Percentiles rank a stretch among this genome's conserved stretches.
Evolutionary conservation across 2,888 invertebrate genomes (phyloP).

Genomic region (Metallyticus violacea): DNA sequence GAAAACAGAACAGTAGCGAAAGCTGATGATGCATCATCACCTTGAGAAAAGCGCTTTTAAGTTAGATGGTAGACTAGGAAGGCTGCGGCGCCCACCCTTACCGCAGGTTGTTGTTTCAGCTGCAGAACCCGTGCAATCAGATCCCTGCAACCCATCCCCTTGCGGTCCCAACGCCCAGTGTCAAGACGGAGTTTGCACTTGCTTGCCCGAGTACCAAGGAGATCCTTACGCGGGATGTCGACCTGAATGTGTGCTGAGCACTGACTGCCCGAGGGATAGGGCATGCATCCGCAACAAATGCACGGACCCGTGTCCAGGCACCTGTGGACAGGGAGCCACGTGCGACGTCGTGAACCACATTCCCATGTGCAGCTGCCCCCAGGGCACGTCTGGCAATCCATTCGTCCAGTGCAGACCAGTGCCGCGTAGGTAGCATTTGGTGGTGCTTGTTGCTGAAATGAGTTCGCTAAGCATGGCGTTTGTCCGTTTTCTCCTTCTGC

Average conservation of each 20-base stretch:
- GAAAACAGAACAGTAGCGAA: constrained; percentile 35
- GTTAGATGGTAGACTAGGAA: constrained; percentile 18
- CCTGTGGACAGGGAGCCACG: constrained; percentile 58
- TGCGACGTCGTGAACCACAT: constrained; percentile 43
- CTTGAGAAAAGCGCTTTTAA: background rate
- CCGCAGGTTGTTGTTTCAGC: constrained; percentile 27
- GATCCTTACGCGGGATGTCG: constrained; percentile 61
- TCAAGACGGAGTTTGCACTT: constrained; percentile 60
- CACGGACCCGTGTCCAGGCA: constrained; percentile 59
- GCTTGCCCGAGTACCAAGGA: constrained; percentile 59
- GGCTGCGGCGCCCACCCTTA: too few relatives aligned
- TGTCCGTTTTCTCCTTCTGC: too few relatives aligned
- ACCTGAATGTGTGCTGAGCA: constrained; percentile 55
- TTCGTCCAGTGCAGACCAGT: constrained; percentile 61
- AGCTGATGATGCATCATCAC: background rate
- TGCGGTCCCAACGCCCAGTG: constrained; percentile 56
- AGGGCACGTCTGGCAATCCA: constrained; percentile 65
- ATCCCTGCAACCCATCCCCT: constrained; percentile 49
- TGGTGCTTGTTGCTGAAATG: background rate
- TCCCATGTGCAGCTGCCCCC: constrained; percentile 41
- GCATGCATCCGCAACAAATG: constrained; percentile 58
- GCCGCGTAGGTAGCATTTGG: constrained; percentile 50
- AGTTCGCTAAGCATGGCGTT: constrained; percentile 6
- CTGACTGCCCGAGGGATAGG: constrained; percentile 56
- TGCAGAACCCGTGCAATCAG: constrained; percentile 29